Base-by-base conservation (phyloP, 2,797 vertebrate species). In the Vespertilio murinus region DNA sequence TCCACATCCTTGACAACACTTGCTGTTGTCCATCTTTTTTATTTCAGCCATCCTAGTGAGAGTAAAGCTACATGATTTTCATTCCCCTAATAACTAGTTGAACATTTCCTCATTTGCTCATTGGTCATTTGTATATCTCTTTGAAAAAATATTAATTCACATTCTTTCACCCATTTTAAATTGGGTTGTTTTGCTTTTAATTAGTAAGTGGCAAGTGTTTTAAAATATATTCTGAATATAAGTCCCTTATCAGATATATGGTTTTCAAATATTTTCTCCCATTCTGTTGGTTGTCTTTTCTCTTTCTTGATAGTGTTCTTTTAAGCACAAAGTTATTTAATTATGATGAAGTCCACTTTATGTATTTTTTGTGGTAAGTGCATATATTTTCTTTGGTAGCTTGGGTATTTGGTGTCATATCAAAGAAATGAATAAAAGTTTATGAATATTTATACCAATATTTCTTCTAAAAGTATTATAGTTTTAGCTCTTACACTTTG, bases 231-330 rank as follows among this genome's bases (percentile, higher is more conserved):
- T 90, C 17, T 94, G 33, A 42, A 77, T 78, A 74, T 22, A 69
- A 83, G 9, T 74, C 14, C 40, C 25, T 64, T 82, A 87, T 28
- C 49, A 82, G 47, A 75, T 69, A 40, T n/a, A 70, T 83, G 35
- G 70, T 88, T 88, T 91, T 52, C n/a, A 91, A 80, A 52, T 83
- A 91, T 70, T 71, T 75, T 88, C n/a, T 59, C 17, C n/a, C 12
- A 80, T 83, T 89, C 33, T 35, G 47, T 90, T 35, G 49, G 40
- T 45, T 81, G 7, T 61, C 70, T 93, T 87, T 92, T 90, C 47
- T 87, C 33, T 92, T 93, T 64, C 40, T 95, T 64, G 22, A 52
- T 40, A 65, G 25, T 47, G 14, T 89, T n/a, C 45, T 92, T 61
- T 59, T 85, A 92, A 78, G n/a, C 54, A 52, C 47, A 80, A 74